Conservation (phyloP, 2,113 vertebrate species). For the Apodemus speciosus region DNA sequence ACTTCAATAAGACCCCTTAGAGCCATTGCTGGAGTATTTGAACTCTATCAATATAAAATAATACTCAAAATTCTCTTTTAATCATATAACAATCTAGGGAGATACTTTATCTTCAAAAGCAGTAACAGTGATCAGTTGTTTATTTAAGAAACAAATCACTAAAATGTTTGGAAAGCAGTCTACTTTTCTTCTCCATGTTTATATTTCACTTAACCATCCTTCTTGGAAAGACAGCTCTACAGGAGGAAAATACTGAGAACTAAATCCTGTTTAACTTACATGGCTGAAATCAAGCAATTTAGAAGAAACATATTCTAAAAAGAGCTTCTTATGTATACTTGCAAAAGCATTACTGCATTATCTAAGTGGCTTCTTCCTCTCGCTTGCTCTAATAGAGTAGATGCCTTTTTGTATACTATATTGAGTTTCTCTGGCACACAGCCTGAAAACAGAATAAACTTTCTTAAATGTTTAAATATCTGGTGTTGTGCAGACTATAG, state of each 20-base stretch:
- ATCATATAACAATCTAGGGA: conserved; percentile 79
- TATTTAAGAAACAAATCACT: conserved; percentile 83
- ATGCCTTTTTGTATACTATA: conserved; percentile 67
- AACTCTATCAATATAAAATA: conserved; percentile 81
- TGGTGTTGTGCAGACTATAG: neutral
- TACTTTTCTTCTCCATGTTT: conserved; percentile 87
- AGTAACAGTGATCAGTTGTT: conserved; percentile 87
- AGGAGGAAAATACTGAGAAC: conserved; percentile 83
- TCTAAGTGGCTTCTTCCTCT: conserved; percentile 78
- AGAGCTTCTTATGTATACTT: conserved; percentile 77
- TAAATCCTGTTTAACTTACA: conserved; percentile 88
- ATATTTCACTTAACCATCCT: conserved; percentile 88
- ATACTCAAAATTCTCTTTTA: conserved; percentile 82
- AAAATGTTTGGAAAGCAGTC: conserved; percentile 88
- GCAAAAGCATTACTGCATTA: conserved; percentile 85
- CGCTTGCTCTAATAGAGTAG: conserved; percentile 65
- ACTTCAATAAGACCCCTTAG: conserved; percentile 80
- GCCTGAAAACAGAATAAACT: conserved; percentile 52
- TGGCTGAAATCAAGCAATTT: conserved; percentile 85
- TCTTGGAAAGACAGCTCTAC: conserved; percentile 85
- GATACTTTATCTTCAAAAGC: conserved; percentile 82
- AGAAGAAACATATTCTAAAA: conserved; percentile 84
- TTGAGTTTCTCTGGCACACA: conserved; percentile 72
- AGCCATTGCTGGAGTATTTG: conserved; percentile 83
- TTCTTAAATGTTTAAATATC: conserved; percentile 51